Evolutionary conservation across 2,888 invertebrate genomes (phyloP).

Genomic region (Gymnoscelis rufifasciata): DNA sequence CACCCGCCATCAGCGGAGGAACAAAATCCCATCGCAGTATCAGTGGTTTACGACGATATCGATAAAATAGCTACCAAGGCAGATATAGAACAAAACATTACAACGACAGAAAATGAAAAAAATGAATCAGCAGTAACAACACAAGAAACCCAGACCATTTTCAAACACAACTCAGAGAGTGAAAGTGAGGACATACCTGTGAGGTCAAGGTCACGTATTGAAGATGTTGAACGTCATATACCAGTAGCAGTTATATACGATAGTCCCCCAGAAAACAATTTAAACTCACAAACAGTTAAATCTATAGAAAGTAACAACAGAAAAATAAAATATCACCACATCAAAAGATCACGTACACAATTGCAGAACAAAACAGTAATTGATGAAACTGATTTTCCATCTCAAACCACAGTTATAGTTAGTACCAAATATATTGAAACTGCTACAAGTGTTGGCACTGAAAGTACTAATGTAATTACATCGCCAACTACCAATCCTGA

Average conservation of each 20-base stretch:
- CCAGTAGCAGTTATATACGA: constrained; percentile 39
- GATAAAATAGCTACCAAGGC: constrained; percentile 2
- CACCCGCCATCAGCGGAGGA: constrained; percentile 43
- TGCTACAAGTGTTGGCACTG: too few species aligned
- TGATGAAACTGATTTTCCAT: too few species aligned
- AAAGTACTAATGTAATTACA: too few species aligned
- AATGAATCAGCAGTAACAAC: background rate
- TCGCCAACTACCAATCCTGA: too few species aligned
- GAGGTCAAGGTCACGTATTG: constrained; percentile 19
- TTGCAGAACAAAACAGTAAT: background rate
- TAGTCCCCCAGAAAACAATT: constrained; percentile 12
- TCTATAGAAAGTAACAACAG: background rate
- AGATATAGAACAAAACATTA: background rate
- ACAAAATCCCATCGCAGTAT: constrained; percentile 34
- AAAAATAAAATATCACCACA: constrained; percentile 10
- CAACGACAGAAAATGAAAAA: background rate
- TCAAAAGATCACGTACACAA: constrained; percentile 8
- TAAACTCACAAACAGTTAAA: constrained; percentile 10
- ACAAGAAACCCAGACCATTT: background rate
- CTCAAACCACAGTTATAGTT: too few species aligned
- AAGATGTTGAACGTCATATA: constrained; percentile 26
- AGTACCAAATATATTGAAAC: too few species aligned
- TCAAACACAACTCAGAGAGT: background rate
- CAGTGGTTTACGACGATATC: constrained; percentile 26
- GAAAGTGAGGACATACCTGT: constrained; percentile 4